These are phyloP conservation scores for Menidia menidia DNA, from an alignment of 2,797 vertebrate genomes.

Conservation along the genomic window DNA sequence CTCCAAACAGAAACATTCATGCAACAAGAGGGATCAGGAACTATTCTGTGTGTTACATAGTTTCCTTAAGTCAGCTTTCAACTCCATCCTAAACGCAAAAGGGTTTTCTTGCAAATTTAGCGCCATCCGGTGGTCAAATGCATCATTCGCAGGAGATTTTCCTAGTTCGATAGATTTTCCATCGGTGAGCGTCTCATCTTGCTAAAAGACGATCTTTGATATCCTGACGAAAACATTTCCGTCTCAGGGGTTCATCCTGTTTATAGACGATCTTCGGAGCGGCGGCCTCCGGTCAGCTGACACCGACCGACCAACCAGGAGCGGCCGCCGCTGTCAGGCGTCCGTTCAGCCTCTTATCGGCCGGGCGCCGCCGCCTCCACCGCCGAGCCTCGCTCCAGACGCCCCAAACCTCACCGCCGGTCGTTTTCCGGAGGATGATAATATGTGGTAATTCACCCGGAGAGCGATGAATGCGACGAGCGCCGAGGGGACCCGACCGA, in stretches of 20 bases:
- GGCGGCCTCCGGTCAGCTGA: constrained; percentile 32
- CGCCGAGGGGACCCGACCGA: constrained; percentile 55
- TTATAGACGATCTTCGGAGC: constrained; percentile 19
- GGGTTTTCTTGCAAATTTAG: neutral
- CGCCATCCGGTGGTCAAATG: neutral
- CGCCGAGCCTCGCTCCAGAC: neutral
- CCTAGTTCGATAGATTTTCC: too few species aligned
- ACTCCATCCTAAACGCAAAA: neutral
- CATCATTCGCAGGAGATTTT: neutral
- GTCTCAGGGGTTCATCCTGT: neutral
- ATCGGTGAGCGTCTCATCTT: neutral
- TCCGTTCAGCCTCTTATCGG: neutral
- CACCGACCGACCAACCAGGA: constrained; percentile 8
- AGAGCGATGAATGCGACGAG: constrained; percentile 74
- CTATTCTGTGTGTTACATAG: too few species aligned
- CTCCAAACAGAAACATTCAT: too few species aligned
- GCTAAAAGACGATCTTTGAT: constrained; percentile 23
- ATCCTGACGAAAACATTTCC: rapidly evolving
- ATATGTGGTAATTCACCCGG: constrained; percentile 47
- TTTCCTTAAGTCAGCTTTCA: neutral
- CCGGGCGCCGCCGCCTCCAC: neutral
- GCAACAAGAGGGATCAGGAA: too few species aligned
- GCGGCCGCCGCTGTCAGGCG: constrained; percentile 4
- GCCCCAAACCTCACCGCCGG: neutral
- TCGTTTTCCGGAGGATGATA: constrained; percentile 29